These are phyloP conservation scores for Glaucidium brasilianum DNA, from an alignment of 2,113 vertebrate genomes.

Conservation along the genomic window DNA sequence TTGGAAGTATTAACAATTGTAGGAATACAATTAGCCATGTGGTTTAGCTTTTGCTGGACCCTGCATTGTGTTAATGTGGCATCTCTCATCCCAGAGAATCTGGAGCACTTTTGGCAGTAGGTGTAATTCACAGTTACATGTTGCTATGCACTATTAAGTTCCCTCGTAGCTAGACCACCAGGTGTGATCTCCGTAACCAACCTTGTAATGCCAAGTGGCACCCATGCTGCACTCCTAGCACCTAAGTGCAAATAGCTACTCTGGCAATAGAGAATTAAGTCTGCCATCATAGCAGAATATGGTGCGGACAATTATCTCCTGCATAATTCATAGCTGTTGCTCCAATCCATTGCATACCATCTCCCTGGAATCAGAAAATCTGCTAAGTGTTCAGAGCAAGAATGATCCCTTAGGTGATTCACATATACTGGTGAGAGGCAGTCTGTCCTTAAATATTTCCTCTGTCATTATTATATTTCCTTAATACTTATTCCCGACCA, in stretches of 20 bases:
- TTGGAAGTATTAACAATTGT: not conserved
- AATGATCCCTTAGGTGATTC: not conserved
- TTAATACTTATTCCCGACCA: not conserved
- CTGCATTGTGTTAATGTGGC: not conserved
- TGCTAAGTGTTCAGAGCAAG: not conserved
- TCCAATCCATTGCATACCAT: not conserved
- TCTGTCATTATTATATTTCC: not conserved
- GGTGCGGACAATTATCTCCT: not conserved
- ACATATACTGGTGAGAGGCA: not conserved
- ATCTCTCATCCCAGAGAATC: not conserved
- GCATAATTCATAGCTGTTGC: not conserved
- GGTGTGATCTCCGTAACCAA: not conserved
- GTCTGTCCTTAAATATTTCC: too few species aligned
- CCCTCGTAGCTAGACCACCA: not conserved
- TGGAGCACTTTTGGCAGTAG: not conserved
- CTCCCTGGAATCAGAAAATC: not conserved
- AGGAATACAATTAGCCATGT: not conserved
- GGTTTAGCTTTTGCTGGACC: not conserved
- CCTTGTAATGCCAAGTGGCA: not conserved
- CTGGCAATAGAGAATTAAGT: not conserved
- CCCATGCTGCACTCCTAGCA: not conserved
- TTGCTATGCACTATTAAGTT: not conserved
- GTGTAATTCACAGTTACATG: fast-evolving
- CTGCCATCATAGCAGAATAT: not conserved
- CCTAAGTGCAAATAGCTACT: not conserved